Percentiles rank a stretch among this genome's conserved stretches.
These are phyloP conservation scores for Proterorhinus semilunaris DNA, from an alignment of 2,113 vertebrate genomes.

Conservation along the genomic window DNA sequence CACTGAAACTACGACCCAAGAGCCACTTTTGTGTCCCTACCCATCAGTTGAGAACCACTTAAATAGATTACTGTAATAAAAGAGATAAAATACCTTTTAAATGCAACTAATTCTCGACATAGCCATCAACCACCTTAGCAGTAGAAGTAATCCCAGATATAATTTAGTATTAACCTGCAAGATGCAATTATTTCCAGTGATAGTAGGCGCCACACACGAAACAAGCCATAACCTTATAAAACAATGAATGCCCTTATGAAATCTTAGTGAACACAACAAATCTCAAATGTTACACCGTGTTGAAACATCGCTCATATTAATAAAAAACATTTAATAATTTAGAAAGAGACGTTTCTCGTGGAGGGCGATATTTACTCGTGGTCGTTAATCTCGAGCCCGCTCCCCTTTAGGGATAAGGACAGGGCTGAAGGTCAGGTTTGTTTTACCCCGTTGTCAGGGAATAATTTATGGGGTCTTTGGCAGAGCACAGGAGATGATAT, in stretches of 20 bases:
- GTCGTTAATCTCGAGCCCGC: not conserved
- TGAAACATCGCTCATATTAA: not conserved
- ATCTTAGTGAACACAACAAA: constrained; percentile 2
- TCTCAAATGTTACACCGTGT: not conserved
- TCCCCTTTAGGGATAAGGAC: not conserved
- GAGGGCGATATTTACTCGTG: not conserved
- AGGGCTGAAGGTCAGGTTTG: constrained; percentile 11
- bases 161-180: too few species aligned
- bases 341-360: not conserved
- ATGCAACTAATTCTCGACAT: too few species aligned
- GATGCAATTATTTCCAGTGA: too few species aligned
- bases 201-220: too few species aligned
- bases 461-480: not conserved
- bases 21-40: too few species aligned
- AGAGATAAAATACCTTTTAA: too few species aligned
- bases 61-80: too few species aligned
- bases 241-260: not conserved
- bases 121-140: too few species aligned
- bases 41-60: too few species aligned
- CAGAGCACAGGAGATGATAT: not conserved
- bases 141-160: too few species aligned
- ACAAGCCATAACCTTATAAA: not conserved
- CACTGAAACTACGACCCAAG: too few species aligned
- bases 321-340: constrained; percentile 1
- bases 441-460: not conserved